These are phyloP conservation scores for Subacronicta megacephala DNA, from an alignment of 2,888 invertebrate genomes.

Conservation along the genomic window DNA sequence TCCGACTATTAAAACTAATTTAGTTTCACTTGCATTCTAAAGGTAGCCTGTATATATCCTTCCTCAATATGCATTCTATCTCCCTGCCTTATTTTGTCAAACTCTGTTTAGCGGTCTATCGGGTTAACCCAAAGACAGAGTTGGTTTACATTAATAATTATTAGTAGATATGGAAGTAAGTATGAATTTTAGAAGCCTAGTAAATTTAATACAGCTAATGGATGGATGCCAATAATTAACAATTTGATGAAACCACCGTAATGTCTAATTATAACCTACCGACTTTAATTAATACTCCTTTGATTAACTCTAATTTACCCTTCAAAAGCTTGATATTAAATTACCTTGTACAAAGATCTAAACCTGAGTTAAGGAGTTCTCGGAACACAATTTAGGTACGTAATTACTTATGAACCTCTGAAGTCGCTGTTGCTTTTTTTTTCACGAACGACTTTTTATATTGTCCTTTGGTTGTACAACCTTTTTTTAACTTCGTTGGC, in stretches of 20 bases:
- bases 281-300: constrained; percentile 6
- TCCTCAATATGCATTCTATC: too few relatives aligned
- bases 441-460: constrained; percentile 28
- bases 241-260: constrained; percentile 1
- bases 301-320: constrained; percentile 12
- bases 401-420: constrained; percentile 42
- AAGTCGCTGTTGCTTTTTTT: constrained; percentile 36
- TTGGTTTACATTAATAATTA: too few relatives aligned
- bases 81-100: too few relatives aligned
- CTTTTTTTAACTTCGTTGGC: constrained; percentile 49
- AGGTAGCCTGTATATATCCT: too few relatives aligned
- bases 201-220: constrained; percentile 1
- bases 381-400: constrained; percentile 21
- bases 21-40: too few relatives aligned
- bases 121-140: too few relatives aligned
- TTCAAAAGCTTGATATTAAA: constrained; percentile 22
- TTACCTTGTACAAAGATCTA: constrained; percentile 17
- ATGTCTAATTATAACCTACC: constrained; percentile 5
- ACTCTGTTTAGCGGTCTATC: too few relatives aligned
- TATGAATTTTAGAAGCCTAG: too few relatives aligned
- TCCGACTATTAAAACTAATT: too few relatives aligned
- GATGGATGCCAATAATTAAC: background rate
- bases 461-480: constrained; percentile 29
- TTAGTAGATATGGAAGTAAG: too few relatives aligned
- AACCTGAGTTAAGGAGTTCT: constrained; percentile 16